Evolutionary conservation across 2,113 vertebrate species (phyloP), one percentile per base, ranked within the genome.

Genomic region (Gopherus evgoodei): DNA sequence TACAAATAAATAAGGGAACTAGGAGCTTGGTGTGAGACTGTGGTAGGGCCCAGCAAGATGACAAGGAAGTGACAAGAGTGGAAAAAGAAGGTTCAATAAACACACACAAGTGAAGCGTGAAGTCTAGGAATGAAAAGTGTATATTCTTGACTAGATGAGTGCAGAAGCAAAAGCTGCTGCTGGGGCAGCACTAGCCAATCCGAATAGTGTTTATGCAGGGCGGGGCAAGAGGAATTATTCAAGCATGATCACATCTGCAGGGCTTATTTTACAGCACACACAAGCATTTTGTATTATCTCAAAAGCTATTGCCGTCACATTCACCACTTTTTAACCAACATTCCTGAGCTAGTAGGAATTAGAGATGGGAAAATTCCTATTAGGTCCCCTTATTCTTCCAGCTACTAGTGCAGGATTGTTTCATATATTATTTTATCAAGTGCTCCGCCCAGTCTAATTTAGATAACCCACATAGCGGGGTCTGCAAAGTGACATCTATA

Each of bases 151-250:
- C 89, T 84, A 91, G 76, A 83, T 85, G 65, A 72, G 35, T 62
- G 62, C 72, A 75, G 19, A 75, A 80, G 88, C 69, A 95, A 69
- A 83, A 92, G 83, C 87, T 94, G 93, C 85, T 0, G 0, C 81
- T 59, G 76, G 79, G 89, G 83, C 79, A 96, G 91, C 76, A 82
- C 89, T 86, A 75, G 79, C 65, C 94, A 79, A 47, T 90, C 54
- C 89, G 85, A 88, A 88, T 49, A 0, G 0, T 88, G 85, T 83
- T 72, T 72, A 91, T 88, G 78, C 86, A 83, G 53, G 50, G 50
- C 52, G 79, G 11, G 65, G 65, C 31, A 95, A 91, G 91, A 94
- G 89, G 82, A 95, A 83, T 91, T 88, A 89, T 93, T 96, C 72
- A 78, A 94, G 86, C 80, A 29, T 81, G 93, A 42, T 96, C 89